Evolutionary conservation across 2,113 vertebrate species (phyloP), one percentile per base, ranked within the genome.

Genomic region (Cyanistes caeruleus): DNA sequence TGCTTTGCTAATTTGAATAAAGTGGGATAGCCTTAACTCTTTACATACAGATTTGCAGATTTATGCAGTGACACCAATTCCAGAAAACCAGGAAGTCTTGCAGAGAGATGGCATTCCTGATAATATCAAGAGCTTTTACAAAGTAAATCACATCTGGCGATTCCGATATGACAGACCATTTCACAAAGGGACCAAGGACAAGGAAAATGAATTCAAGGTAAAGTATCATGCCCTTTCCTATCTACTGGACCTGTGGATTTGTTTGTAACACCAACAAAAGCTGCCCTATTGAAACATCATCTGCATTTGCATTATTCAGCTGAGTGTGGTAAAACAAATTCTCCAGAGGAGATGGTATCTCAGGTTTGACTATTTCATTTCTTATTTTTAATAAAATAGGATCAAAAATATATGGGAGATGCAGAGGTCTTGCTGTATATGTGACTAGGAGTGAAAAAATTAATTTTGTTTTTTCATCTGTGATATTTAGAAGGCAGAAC

Each of bases 181-280:
- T 96, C 99, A 99, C 98, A 99, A 99, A 97, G 99, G 99, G 82
- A 98, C 99, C 52, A 99, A 99, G 97, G 99, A 99, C 98, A 99
- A 99, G 93, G 99, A 99, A 96, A 99, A 99, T 37, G 99, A 99
- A 97, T 99, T 99, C 96, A 99, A 99, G 99, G 99, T 99, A 98
- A 55, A 98, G 98, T 98, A 95, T 51, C 13, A 5, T 24, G 9
- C 9, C 5, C 3, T 52, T 81, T 86, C 65, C 51, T 17, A 79
- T 28, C 44, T 91, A 18, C 23, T 48, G 31, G 8, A 59, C 39
- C 22, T 87, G 5, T 27, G 13, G 44, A 59, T 53, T 56, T 73
- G 21, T 85, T 62, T 74, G 39, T 58, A 62, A 28, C 5, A 37
- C 59, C 24, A 58, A 19, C 0, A 5, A 53, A 27, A 75, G 44